phyloP scores from a whole-genome alignment of 1,140 invertebrate genomes.

The Proctacanthus coquilletti region DNA sequence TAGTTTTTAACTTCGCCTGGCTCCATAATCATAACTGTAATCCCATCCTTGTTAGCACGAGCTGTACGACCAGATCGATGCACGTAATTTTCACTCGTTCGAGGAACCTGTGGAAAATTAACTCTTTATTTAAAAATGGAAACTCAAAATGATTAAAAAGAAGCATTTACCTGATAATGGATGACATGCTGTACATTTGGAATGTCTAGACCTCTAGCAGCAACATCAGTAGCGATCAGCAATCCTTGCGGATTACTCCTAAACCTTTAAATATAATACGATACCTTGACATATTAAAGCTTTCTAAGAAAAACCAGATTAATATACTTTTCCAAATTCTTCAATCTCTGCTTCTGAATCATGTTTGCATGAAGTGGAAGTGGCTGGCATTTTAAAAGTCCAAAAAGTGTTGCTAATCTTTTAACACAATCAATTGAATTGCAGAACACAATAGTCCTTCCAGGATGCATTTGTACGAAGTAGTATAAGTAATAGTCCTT shows the following conservation, averaged over 20 bases:
- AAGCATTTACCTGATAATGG: constrained; percentile 73
- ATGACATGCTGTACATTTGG: constrained; percentile 87
- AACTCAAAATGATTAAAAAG: constrained; percentile 2
- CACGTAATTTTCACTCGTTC: constrained; percentile 89
- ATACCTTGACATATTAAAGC: constrained; percentile 1
- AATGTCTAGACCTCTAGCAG: constrained; percentile 92
- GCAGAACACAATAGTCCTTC: constrained; percentile 89
- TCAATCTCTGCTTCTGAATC: constrained; percentile 86
- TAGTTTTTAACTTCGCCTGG: constrained; percentile 71
- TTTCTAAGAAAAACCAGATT: background rate
- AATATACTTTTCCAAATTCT: constrained; percentile 80
- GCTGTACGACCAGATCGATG: constrained; percentile 95
- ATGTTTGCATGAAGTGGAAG: constrained; percentile 86
- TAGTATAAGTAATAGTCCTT: constrained; percentile 93
- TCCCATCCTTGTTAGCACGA: constrained; percentile 69
- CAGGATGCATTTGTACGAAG: constrained; percentile 68
- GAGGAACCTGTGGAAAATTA: constrained; percentile 46
- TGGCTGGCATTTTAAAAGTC: constrained; percentile 58
- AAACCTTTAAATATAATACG: constrained; percentile 43
- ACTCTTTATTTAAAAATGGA: background rate
- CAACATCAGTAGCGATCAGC: constrained; percentile 94
- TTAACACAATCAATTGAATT: constrained; percentile 91
- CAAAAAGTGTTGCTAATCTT: constrained; percentile 67
- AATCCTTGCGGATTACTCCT: constrained; percentile 54
- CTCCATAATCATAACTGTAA: constrained; percentile 85